phyloP scores from a whole-genome alignment of 1,140 invertebrate species.

The Aphis gossypii region DNA sequence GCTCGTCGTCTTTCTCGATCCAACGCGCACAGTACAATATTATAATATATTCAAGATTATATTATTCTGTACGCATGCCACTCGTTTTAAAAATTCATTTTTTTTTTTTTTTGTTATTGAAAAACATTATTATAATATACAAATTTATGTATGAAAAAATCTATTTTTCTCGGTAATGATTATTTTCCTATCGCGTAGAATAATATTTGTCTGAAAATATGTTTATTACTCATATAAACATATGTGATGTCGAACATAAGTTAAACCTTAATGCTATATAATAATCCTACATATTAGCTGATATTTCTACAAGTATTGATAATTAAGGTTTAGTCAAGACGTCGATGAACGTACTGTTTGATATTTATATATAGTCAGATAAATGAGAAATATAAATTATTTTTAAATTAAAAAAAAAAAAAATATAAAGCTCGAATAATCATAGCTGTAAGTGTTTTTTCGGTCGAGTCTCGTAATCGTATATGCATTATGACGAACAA shows the following conservation, averaged over 20 bases:
- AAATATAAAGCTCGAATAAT: too few species aligned
- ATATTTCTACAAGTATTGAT: not conserved
- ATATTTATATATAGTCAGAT: not conserved
- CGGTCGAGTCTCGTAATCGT: too few species aligned
- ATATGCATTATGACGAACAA: too few species aligned
- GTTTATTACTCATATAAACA: not conserved
- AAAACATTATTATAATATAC: not conserved
- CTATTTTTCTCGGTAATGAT: not conserved
- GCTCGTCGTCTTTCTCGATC: not conserved
- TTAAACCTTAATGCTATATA: not conserved
- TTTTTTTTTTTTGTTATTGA: not conserved
- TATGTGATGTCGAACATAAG: not conserved
- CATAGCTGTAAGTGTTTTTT: too few species aligned
- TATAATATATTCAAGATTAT: not conserved
- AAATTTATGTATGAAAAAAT: not conserved
- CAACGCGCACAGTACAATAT: not conserved
- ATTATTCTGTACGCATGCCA: not conserved
- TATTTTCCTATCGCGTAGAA: not conserved
- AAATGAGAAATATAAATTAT: not conserved
- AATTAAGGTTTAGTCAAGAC: not conserved
- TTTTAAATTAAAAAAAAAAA: not conserved
- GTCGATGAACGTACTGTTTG: not conserved
- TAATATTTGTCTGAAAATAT: not conserved
- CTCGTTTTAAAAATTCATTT: not conserved
- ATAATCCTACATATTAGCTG: not conserved